phyloP scores from a whole-genome alignment of 1,140 invertebrate genomes.

The Drosophila micromelanica region DNA sequence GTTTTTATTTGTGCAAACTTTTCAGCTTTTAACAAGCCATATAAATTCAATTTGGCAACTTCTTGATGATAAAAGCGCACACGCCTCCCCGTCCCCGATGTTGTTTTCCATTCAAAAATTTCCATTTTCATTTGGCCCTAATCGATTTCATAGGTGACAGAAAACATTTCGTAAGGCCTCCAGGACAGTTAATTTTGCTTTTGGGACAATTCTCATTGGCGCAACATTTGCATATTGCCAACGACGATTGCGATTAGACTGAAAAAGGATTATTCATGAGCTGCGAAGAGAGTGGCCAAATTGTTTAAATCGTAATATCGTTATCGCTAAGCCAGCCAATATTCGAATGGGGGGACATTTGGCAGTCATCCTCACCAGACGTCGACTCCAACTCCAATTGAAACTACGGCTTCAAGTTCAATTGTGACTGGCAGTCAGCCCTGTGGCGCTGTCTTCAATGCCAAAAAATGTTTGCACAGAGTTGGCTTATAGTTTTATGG shows the following conservation, averaged over 20 bases:
- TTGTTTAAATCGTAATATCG: conserved; percentile 54
- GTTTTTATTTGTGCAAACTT: conserved; percentile 60
- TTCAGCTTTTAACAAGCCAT: conserved; percentile 70
- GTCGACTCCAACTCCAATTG: neutral
- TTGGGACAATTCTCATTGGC: conserved; percentile 49
- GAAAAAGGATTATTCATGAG: conserved; percentile 80
- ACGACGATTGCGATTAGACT: conserved; percentile 48
- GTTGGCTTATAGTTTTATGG: conserved; percentile 57
- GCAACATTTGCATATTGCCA: conserved; percentile 64
- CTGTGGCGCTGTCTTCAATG: conserved; percentile 34
- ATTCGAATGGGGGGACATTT: conserved; percentile 41
- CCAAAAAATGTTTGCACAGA: conserved; percentile 47
- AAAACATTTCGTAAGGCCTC: conserved; percentile 52
- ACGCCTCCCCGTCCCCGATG: neutral
- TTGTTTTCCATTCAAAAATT: conserved; percentile 7
- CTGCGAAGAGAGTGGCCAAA: conserved; percentile 43
- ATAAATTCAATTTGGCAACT: conserved; percentile 74
- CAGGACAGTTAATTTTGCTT: conserved; percentile 59
- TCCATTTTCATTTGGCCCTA: conserved; percentile 42
- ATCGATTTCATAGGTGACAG: conserved; percentile 80
- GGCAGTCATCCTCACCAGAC: conserved; percentile 38
- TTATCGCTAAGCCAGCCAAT: conserved; percentile 50
- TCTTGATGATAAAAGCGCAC: conserved; percentile 9
- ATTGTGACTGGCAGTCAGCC: neutral
- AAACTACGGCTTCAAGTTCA: neutral